A percentile compares a stretch with the other conserved stretches of the same genome.
Conservation (phyloP, 2,797 vertebrate genomes). For the Acridotheres tristis region DNA sequence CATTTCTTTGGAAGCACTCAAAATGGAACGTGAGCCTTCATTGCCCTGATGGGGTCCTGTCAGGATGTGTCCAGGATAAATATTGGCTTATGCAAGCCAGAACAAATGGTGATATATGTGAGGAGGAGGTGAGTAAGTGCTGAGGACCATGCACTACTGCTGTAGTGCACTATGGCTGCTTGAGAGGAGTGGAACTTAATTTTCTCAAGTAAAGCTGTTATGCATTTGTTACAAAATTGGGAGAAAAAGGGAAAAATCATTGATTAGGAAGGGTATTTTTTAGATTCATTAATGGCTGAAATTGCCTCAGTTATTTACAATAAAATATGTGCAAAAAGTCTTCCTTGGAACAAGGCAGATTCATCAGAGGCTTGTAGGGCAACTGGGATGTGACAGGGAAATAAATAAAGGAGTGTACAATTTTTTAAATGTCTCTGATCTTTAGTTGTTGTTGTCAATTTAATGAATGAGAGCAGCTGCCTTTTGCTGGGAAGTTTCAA, state of each 20-base stretch:
- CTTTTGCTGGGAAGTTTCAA: not conserved
- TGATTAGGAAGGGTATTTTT: not conserved
- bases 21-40: not conserved
- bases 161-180: rapidly evolving
- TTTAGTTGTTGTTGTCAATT: not conserved
- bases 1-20: not conserved
- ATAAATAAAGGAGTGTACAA: not conserved
- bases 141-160: not conserved
- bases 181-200: not conserved
- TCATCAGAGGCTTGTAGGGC: not conserved
- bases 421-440: not conserved
- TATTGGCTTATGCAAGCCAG: not conserved
- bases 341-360: not conserved
- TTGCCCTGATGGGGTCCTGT: not conserved
- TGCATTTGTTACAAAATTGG: not conserved
- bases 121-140: not conserved
- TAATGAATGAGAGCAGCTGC: not conserved
- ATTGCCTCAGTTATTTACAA: not conserved
- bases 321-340: not conserved
- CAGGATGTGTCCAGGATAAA: not conserved
- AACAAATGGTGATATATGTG: not conserved
- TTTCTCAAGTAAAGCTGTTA: not conserved
- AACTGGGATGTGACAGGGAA: not conserved
- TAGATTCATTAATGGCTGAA: not conserved
- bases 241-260: not conserved